These are phyloP conservation scores for Apodemus agrarius DNA, from an alignment of 2,797 vertebrate species.

Conservation along the genomic window DNA sequence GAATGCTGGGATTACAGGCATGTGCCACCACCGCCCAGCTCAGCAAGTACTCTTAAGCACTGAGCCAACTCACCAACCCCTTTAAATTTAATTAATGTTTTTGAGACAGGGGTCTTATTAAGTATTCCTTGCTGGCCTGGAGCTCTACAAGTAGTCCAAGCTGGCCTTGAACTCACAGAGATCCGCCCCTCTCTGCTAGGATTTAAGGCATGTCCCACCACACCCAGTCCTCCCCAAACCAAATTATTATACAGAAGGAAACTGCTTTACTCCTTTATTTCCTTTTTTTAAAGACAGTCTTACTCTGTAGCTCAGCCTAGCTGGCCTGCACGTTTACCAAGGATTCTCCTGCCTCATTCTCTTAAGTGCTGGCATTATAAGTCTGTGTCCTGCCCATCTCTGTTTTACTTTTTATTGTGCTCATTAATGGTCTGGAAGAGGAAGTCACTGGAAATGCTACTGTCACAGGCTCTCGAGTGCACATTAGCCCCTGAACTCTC, in stretches of 20 bases:
- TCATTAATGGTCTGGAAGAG: slow-evolving; percentile 31
- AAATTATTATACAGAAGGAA: slow-evolving; percentile 34
- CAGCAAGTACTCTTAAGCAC: neutral
- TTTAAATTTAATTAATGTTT: neutral
- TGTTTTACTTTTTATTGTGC: slow-evolving; percentile 57
- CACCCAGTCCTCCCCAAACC: neutral
- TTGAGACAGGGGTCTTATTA: neutral
- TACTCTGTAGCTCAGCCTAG: neutral
- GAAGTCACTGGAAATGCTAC: neutral
- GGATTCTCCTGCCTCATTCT: neutral
- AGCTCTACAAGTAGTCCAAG: neutral
- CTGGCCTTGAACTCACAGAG: neutral
- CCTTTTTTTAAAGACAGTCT: neutral
- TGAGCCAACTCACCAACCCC: no score
- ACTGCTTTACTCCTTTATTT: neutral
- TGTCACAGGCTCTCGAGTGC: neutral
- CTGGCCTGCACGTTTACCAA: neutral
- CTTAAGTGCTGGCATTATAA: neutral
- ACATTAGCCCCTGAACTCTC: slow-evolving; percentile 19
- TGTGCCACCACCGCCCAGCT: no score
- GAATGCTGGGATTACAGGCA: no score
- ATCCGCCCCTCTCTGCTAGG: neutral
- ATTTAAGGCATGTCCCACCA: neutral
- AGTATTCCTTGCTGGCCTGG: neutral
- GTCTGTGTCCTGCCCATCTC: neutral